Base-by-base conservation (phyloP, 2,797 vertebrate species). In the Mycteria americana region DNA sequence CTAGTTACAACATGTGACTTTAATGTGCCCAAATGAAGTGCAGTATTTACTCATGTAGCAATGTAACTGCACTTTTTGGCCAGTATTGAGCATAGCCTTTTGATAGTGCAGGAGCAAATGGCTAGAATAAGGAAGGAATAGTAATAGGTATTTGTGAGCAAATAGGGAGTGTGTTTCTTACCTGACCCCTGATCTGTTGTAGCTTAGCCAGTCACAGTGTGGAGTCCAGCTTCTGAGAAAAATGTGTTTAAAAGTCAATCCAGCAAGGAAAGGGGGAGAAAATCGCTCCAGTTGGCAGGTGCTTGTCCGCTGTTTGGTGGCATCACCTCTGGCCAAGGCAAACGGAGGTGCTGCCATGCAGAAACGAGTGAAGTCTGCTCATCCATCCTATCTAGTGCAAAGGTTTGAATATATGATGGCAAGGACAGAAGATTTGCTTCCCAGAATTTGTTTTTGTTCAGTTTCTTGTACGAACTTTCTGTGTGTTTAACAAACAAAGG, bases 371-470 rank as follows among this genome's bases (percentile, higher is more conserved):
- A 65, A 11, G 16, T 33, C 67, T 76, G 41, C 45, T 84, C 16
- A 4, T 35, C 4, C 0, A 0, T 68, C 33, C 2, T 11, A 15
- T 18, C 64, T 46, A 25, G 18, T 0, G 1, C 0, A 15, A 31
- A 72, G 50, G 10, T 16, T 33, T 56, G 37, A 39, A 2, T 27
- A 0, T 17, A 2, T 2, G 30, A 39, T 62, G 69, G 33, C 27
- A 89, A 82, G 65, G 74, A 51, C 35, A 43, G 45, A 54, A 27
- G 41, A 56, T 80, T 53, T 60, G 16, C 48, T 23, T 82, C 56
- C 9, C 23, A 64, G 57, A 57, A 13, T 21, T 69, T 60, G 13
- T 3, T 79, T 67, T 78, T 79, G 13, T 43, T 39, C 28, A 4
- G 0, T 64, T 60, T 85, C 43, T 81, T 6, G 11, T 27, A 9